Evolutionary conservation across 2,797 vertebrate genomes (phyloP), one percentile per base, ranked within the genome.

Genomic region (Taenioides sp.): DNA sequence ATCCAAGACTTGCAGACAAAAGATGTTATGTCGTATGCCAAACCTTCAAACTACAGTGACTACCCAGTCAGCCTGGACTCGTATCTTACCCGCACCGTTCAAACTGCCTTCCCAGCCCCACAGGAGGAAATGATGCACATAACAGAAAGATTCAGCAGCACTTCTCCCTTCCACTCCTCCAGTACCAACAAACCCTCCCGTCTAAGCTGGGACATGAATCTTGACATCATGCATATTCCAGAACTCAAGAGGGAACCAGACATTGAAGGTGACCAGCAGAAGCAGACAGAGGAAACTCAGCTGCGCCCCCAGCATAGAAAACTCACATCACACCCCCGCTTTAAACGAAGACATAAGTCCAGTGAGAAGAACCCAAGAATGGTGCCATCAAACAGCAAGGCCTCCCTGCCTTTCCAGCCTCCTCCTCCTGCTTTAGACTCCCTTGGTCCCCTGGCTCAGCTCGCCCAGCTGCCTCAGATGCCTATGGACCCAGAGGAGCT

Each of bases 401-500:
- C 94, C 0, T 95, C 93, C 22, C 86, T 94, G 82, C 95, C 96
- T 66, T 96, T 97, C 86, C 97, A 97, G 90, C 97, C 96, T 77
- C 97, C 97, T 83, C 96, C 96, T 2, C 94, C 91, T 49, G 95
- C 90, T 89, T 91, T 89, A 94, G 97, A 95, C 91, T 95, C 95
- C 88, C 93, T 94, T 72, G 92, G 92, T 47, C 93, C 93, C 54
- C 72, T 94, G 88, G 93, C 92, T 68, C 93, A 94, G 57, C 95
- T 98, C 75, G 95, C 97, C 90, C 96, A 98, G 91, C 96, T 95
- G 74, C 94, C 98, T 86, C 94, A 98, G 93, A 96, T 99, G 95
- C 98, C 98, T 94, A 96, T 99, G 91, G 98, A 99, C 93, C 96
- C 96, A 61, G 96, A 98, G 89, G 98, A 99, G 95, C 95, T 99